phyloP scores from a whole-genome alignment of 2,113 vertebrate genomes.

The Origma solitaria region DNA sequence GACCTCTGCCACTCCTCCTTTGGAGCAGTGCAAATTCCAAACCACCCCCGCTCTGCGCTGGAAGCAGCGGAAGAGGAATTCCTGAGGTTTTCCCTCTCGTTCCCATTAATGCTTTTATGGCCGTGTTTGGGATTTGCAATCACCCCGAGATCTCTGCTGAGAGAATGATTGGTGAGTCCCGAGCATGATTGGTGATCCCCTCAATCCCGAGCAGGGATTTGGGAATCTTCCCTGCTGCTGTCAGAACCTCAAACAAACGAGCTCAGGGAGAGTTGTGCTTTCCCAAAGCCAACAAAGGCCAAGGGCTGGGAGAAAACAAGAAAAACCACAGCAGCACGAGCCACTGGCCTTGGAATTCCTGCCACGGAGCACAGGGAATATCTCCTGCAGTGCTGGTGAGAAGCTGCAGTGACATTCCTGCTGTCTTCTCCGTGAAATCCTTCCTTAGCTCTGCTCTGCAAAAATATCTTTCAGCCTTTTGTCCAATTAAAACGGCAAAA shows the following conservation, averaged over 20 bases:
- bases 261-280: background rate
- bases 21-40: no score
- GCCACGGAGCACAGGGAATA: fast-evolving
- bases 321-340: background rate
- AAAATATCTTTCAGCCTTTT: background rate
- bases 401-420: background rate
- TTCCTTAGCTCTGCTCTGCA: background rate
- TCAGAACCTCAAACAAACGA: background rate
- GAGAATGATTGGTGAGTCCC: no score
- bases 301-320: background rate
- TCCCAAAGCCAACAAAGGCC: background rate
- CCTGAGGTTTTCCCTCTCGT: no score
- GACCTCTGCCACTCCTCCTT: no score
- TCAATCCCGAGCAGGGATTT: background rate
- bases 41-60: no score
- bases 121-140: no score
- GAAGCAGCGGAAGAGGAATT: no score
- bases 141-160: no score
- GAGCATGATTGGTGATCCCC: no score
- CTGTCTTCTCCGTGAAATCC: background rate
- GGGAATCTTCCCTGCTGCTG: background rate
- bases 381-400: background rate
- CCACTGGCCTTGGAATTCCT: background rate
- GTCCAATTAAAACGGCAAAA: background rate
- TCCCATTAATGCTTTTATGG: no score